A percentile compares a stretch with the other conserved stretches of the same genome.
These are phyloP conservation scores for Rotaria macrura DNA, from an alignment of 2,888 invertebrate genomes.

Conservation along the genomic window DNA sequence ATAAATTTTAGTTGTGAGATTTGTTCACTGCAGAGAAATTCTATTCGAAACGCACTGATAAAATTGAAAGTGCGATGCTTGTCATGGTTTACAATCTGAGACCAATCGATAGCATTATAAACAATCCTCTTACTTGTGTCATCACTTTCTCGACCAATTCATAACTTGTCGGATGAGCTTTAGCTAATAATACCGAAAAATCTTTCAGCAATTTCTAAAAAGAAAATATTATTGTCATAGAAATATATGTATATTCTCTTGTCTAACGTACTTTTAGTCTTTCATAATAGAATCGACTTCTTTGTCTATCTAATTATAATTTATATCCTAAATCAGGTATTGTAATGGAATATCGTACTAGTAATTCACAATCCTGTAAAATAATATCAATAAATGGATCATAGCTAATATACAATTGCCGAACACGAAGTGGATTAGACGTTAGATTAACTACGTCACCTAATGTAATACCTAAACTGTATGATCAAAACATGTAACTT, in stretches of 20 bases:
- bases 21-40: too few species aligned
- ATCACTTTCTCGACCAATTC: neutral
- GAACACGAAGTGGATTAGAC: neutral
- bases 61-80: too few species aligned
- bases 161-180: constrained; percentile 4
- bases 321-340: constrained; percentile 10
- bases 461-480: neutral
- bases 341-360: neutral
- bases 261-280: neutral
- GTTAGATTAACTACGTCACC: neutral
- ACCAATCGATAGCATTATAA: too few species aligned
- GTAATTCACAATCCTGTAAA: neutral
- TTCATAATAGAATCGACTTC: neutral
- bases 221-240: neutral
- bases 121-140: neutral
- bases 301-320: neutral
- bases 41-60: too few species aligned
- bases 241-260: neutral
- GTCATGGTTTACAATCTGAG: too few species aligned
- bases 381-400: constrained; percentile 11
- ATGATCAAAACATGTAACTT: neutral
- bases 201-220: constrained; percentile 3
- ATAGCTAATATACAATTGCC: neutral
- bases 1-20: too few species aligned
- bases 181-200: neutral